Evolutionary conservation across 2,888 invertebrate genomes (phyloP), one percentile per base, ranked within the genome.

Genomic region (Nowickia ferox): DNA sequence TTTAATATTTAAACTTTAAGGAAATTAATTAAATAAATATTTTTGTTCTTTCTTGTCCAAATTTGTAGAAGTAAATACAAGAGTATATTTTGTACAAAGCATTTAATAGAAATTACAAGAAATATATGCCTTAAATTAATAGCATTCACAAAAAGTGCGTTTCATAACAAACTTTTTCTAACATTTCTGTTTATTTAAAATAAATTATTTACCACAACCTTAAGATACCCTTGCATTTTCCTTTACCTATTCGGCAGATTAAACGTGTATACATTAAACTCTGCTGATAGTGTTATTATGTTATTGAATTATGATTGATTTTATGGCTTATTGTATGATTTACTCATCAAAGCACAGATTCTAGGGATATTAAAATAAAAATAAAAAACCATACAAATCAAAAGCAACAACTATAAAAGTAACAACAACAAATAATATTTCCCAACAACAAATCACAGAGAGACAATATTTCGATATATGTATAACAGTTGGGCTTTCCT

Each of bases 261-360:
- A 9, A 42, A 57, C 55, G 15, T 51, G 40, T 80, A 1, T 69
- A 44, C 38, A 40, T 63, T 51, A 53, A 53, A 66, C 53, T 46
- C 38, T 51, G 59, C 59, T 77, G 72, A 83, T 66, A 72, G 72
- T 59, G 48, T 59, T 66, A 65, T 77, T 77, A 68, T 55, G 53
- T 84, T 79, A 74, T 74, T 78, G 42, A 84, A 84, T 78, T 84
- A 84, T 79, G 78, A 84, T 79, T 74, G 84, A 84, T 84, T 78
- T 84, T 74, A 84, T 63, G 68, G 78, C 78, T 79, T 75, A 69
- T 74, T 78, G 84, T 63, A 79, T 74, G 63, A 79, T 84, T 78
- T 68, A 84, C 78, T 55, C 78, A 74, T 84, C 74, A 79, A 42
- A 68, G 74, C 78, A 78, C 72, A 84, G 78, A 79, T 79, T 84